Evolutionary conservation across 2,888 invertebrate genomes (phyloP).

Genomic region (Apomyelois bistriatella): DNA sequence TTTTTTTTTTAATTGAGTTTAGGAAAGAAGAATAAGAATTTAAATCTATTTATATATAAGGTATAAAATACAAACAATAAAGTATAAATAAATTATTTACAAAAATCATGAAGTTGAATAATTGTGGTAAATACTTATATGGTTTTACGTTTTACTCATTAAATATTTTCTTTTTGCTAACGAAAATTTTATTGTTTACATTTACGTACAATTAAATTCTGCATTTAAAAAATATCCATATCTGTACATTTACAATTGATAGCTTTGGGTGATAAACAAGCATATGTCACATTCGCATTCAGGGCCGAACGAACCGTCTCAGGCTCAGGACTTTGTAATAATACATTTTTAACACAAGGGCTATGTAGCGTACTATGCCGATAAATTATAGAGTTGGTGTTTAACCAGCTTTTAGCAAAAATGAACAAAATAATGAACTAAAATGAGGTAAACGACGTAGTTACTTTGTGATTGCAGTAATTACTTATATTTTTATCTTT

Average conservation of each 20-base stretch:
- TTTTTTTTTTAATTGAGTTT: too few species aligned
- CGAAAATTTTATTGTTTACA: too few species aligned
- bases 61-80: too few species aligned
- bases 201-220: too few species aligned
- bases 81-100: too few species aligned
- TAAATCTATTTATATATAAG: too few species aligned
- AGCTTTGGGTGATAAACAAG: slow-evolving; percentile 25
- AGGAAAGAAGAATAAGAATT: too few species aligned
- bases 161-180: too few species aligned
- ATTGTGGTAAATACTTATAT: too few species aligned
- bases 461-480: not conserved
- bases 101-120: too few species aligned
- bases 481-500: not conserved
- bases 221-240: not conserved
- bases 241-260: not conserved
- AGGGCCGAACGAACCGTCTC: slow-evolving; percentile 34
- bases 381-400: slow-evolving; percentile 35
- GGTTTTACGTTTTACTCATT: too few species aligned
- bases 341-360: slow-evolving; percentile 40
- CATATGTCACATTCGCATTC: slow-evolving; percentile 38
- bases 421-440: slow-evolving; percentile 4
- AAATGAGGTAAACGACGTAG: slow-evolving; percentile 8
- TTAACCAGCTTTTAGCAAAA: slow-evolving; percentile 6
- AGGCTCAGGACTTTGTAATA: slow-evolving; percentile 49
- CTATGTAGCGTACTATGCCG: slow-evolving; percentile 29